phyloP scores from a whole-genome alignment of 2,888 invertebrate species.

The Hoplodrina ambigua region DNA sequence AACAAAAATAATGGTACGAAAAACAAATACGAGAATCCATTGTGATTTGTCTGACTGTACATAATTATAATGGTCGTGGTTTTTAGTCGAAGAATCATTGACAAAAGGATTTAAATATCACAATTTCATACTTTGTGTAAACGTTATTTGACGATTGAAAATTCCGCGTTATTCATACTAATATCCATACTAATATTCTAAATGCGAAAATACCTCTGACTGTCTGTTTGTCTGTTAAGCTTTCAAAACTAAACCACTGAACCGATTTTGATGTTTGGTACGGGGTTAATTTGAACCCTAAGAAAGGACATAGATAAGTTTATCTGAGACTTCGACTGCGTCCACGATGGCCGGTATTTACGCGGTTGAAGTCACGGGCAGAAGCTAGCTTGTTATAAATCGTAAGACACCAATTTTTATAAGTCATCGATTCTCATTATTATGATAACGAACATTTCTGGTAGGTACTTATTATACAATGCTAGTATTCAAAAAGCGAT shows the following conservation, averaged over 20 bases:
- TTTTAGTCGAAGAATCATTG: slow-evolving; percentile 1
- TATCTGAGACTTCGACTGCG: too few relatives aligned
- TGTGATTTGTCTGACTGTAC: not conserved
- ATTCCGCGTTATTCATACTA: too few relatives aligned
- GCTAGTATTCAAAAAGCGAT: slow-evolving; percentile 35
- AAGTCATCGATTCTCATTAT: not conserved
- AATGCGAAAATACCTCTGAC: too few relatives aligned
- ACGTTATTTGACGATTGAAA: too few relatives aligned
- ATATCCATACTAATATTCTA: too few relatives aligned
- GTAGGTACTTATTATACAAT: slow-evolving; percentile 23
- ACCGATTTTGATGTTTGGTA: too few relatives aligned
- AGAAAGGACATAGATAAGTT: too few relatives aligned
- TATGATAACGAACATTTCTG: not conserved
- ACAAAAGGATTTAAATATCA: slow-evolving; percentile 4
- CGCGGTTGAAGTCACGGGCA: too few relatives aligned
- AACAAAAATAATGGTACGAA: not conserved
- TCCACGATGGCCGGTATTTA: too few relatives aligned
- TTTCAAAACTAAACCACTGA: too few relatives aligned
- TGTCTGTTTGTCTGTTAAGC: too few relatives aligned
- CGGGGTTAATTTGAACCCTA: too few relatives aligned
- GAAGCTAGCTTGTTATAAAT: not conserved
- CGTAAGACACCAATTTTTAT: not conserved
- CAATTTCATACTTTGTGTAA: not conserved
- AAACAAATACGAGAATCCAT: not conserved
- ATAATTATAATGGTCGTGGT: not conserved